These are phyloP conservation scores for Neomonachus schauinslandi DNA, from an alignment of 2,113 vertebrate genomes.

Conservation along the genomic window DNA sequence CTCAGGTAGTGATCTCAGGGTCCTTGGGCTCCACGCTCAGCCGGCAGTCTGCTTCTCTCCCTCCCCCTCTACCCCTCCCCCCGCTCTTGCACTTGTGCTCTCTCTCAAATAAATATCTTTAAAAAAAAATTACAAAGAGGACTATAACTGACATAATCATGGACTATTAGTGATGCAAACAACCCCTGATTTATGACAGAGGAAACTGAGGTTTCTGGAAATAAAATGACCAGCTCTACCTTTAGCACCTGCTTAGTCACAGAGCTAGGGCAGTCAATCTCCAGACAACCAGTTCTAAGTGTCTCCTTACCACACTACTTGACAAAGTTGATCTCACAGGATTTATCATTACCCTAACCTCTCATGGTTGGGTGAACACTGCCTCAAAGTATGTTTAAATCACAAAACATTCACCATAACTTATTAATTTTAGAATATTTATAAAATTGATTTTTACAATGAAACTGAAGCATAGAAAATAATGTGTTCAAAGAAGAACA, in stretches of 20 bases:
- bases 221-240: neutral
- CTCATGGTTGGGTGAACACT: neutral
- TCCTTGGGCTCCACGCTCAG: neutral
- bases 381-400: neutral
- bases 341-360: neutral
- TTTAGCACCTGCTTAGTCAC: neutral
- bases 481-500: neutral
- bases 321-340: neutral
- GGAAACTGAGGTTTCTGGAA: neutral
- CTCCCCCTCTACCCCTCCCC: neutral
- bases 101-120: neutral
- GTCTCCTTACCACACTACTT: neutral
- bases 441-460: neutral
- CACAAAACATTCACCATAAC: neutral
- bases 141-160: neutral
- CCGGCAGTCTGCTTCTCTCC: neutral
- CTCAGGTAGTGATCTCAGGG: neutral
- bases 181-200: neutral
- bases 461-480: neutral
- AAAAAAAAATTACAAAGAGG: neutral
- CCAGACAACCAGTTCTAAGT: neutral
- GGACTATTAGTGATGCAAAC: neutral
- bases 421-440: neutral
- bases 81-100: neutral
- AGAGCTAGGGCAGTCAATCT: neutral